Evolutionary conservation across 2,888 invertebrate species (phyloP), one percentile per base, ranked within the genome.

Genomic region (Drosophila longiperda): DNA sequence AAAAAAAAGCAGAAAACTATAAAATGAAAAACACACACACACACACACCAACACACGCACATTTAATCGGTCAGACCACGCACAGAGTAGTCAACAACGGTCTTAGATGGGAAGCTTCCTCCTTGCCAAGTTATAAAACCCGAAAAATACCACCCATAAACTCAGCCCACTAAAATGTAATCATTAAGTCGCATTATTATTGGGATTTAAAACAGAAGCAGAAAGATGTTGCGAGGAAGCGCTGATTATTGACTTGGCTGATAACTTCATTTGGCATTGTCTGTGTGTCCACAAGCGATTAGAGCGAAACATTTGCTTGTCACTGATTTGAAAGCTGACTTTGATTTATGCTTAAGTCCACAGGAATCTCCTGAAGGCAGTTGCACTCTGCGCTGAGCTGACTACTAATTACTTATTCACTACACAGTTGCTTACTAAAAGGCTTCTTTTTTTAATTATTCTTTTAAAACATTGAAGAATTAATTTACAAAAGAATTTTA

Each of bases 1-100:
- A 87, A 80, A 23, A 23, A 73, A 89, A 83, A 82, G 76, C 90
- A 89, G 84, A 86, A 87, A 87, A 87, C 86, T 87, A 87, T 87
- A 87, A 87, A 87, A 87, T 90, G 87, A 80, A 89, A 87, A 89
- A 68, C 45, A 48, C n/a, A 63, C 57, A 66, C 58, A 64, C 68
- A 74, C 54, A 52, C 68, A 58, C 33, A 53, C 67, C 49, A 36
- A 63, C 53, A 42, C 54, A 49, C 45, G 58, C 62, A 75, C 73
- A 77, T 73, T 73, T 78, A 78, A 81, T 78, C 78, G 78, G 64
- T 52, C 63, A 69, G 73, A 75, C 77, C 85, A 87, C 85, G 89
- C 83, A 87, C 86, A 86, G 15, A 45, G 87, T 73, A 86, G 90
- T 73, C 72, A 62, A 50, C 36, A 66, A 48, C 36, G 62, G 73